Percentiles rank a stretch among this genome's conserved stretches.
Conservation (phyloP, 1,140 invertebrate genomes). For the Drosophila insularis region DNA sequence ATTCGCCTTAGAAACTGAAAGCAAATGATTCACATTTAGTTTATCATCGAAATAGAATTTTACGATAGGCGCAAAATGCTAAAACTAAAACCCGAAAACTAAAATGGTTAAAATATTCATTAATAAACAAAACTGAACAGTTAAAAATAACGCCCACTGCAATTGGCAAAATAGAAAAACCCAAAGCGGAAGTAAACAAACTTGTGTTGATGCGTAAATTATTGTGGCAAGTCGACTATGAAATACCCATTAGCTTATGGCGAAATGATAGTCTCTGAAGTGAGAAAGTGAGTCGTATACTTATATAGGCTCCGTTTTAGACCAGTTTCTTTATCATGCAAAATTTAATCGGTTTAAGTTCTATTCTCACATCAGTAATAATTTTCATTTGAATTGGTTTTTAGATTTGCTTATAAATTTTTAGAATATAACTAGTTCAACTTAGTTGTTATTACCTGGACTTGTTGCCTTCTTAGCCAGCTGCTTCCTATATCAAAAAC, state of each 20-base stretch:
- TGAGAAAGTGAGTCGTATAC: background rate
- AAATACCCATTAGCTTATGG: background rate
- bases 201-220: background rate
- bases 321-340: too few species aligned
- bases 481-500: too few species aligned
- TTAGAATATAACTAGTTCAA: too few species aligned
- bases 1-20: background rate
- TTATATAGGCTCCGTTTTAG: too few species aligned
- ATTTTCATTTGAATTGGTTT: too few species aligned
- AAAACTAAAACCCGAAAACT: slow-evolving; percentile 25
- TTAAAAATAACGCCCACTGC: slow-evolving; percentile 3
- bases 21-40: slow-evolving; percentile 27
- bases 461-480: too few species aligned
- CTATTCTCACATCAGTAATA: too few species aligned
- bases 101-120: slow-evolving; percentile 1
- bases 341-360: too few species aligned
- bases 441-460: too few species aligned
- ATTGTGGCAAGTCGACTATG: background rate
- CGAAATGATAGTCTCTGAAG: background rate
- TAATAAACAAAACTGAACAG: background rate
- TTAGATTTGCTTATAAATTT: too few species aligned
- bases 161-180: slow-evolving; percentile 9
- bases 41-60: background rate
- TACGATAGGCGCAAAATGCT: background rate
- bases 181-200: slow-evolving; percentile 22